A percentile compares a stretch with the other conserved stretches of the same genome.
These are phyloP conservation scores for Thyatira batis DNA, from an alignment of 2,888 invertebrate species.

Conservation along the genomic window DNA sequence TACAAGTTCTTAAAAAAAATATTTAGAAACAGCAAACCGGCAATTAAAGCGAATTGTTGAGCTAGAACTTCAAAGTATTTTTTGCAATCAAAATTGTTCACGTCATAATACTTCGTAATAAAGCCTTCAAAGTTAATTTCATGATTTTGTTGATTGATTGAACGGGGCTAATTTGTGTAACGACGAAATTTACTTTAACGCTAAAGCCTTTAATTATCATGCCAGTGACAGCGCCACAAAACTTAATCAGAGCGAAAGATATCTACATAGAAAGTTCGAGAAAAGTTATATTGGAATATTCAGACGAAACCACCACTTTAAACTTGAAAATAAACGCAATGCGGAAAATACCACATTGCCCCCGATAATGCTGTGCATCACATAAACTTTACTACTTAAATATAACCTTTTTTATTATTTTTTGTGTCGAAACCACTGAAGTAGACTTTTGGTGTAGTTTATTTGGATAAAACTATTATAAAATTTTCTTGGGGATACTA, in stretches of 20 bases:
- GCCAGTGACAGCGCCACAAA: not conserved
- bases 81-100: not conserved
- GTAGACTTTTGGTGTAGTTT: too few species aligned
- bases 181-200: not conserved
- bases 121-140: not conserved
- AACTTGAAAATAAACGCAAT: not conserved
- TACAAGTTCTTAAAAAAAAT: not conserved
- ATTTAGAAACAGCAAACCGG: not conserved
- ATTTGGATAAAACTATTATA: too few species aligned
- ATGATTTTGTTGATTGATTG: not conserved
- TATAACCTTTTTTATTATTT: too few species aligned
- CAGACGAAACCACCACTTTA: not conserved
- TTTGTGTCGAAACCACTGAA: too few species aligned
- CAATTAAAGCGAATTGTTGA: slow-evolving; percentile 1
- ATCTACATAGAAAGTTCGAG: not conserved
- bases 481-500: too few species aligned
- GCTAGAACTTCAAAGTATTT: not conserved
- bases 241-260: not conserved
- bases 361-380: too few species aligned
- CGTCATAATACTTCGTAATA: not conserved
- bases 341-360: not conserved
- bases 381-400: too few species aligned
- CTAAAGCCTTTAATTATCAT: not conserved
- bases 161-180: not conserved
- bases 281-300: slow-evolving; percentile 1